Evolutionary conservation across 2,113 vertebrate genomes (phyloP), one percentile per base, ranked within the genome.

Genomic region (Anarhynchus alexandrinus): DNA sequence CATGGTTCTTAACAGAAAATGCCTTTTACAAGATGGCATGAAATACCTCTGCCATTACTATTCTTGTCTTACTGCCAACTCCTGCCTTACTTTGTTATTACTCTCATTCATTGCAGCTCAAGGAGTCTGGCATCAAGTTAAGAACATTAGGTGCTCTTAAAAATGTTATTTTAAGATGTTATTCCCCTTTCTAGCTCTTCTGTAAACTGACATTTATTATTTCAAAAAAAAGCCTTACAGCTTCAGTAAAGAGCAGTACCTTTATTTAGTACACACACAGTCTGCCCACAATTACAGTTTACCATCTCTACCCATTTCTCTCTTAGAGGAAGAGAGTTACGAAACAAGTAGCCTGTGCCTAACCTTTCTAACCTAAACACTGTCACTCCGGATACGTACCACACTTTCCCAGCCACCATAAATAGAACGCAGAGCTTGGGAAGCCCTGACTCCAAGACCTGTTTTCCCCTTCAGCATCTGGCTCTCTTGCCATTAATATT

Each of bases 141-240:
- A 96, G 94, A 96, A 96, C 94, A 90, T 77, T 34, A 93, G 74
- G 88, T 93, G 59, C 71, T 86, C 71, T 92, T 81, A 66, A 92
- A 95, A 93, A 73, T 22, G 76, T 88, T 93, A 80, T 90, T 94
- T 96, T 90, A 93, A 88, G 87, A 74, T 89, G 89, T 82, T 91
- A 89, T 79, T 94, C 73, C 27, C 62, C 16, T 36, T 88, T 62
- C 78, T 29, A 87, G 71, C 45, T 86, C 90, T 92, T 93, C 82
- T 71, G 80, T 93, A 95, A 96, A 93, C 89, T 87, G 86, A 51
- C 89, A 73, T 86, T 95, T 90, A 49, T 80, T 92, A 86, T 80
- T 88, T 78, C 61, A 87, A 87, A 91, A 62, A 30, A 51, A 85
- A 52, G 62, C 51, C 71, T 71, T 54, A 40, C 38, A 78, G 80